phyloP scores from a whole-genome alignment of 2,888 invertebrate genomes.

The Micropterix aruncella region DNA sequence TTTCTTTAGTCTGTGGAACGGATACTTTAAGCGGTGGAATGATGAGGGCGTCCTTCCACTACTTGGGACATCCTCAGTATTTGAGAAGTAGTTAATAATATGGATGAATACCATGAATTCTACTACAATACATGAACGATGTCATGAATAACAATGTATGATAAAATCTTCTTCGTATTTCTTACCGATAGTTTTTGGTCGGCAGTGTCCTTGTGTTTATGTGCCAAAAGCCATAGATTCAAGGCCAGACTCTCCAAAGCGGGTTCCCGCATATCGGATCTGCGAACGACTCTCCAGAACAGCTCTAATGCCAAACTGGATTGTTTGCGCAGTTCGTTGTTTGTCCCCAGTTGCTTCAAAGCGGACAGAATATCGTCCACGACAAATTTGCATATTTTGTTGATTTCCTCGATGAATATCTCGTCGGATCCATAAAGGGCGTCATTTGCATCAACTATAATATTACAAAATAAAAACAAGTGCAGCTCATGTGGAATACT shows the following conservation, averaged over 20 bases:
- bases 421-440: conserved; percentile 79
- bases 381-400: conserved; percentile 60
- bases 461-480: too few species aligned
- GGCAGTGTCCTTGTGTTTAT: conserved; percentile 40
- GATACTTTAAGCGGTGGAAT: too few species aligned
- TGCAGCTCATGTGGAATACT: too few species aligned
- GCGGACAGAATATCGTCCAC: conserved; percentile 61
- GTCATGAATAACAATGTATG: too few species aligned
- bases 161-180: too few species aligned
- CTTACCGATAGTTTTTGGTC: conserved; percentile 37
- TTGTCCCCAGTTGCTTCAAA: conserved; percentile 54
- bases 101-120: too few species aligned
- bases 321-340: conserved; percentile 51
- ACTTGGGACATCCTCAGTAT: too few species aligned
- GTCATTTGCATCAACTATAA: conserved; percentile 82
- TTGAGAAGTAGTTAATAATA: too few species aligned
- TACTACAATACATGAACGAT: too few species aligned
- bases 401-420: conserved; percentile 70
- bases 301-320: conserved; percentile 60
- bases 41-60: too few species aligned
- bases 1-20: too few species aligned
- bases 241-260: conserved; percentile 52
- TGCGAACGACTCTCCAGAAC: conserved; percentile 49
- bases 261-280: conserved; percentile 46
- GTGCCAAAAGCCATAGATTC: conserved; percentile 72